Conservation (phyloP, 2,797 vertebrate species). For the Enteromius fasciolatus region DNA sequence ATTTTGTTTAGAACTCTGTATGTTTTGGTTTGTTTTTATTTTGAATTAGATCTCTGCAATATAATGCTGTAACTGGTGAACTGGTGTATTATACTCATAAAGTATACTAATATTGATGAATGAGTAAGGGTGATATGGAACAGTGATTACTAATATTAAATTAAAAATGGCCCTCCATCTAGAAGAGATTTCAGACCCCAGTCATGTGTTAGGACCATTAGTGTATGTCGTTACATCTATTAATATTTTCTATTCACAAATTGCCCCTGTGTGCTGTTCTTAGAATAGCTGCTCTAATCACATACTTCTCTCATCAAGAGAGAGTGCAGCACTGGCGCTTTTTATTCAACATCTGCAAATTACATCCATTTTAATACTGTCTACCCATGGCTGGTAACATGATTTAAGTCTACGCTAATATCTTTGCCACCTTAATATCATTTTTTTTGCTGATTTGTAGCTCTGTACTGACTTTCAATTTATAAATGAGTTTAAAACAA, state of each 20-base stretch:
- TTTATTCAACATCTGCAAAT: conserved; percentile 36
- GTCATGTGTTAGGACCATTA: conserved; percentile 33
- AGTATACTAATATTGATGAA: neutral
- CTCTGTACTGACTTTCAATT: conserved; percentile 17
- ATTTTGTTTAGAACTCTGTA: neutral
- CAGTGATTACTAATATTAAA: neutral
- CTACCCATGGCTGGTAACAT: neutral
- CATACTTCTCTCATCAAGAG: conserved; percentile 26
- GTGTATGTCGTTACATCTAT: conserved; percentile 22
- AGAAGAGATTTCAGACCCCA: neutral
- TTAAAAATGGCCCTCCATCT: neutral
- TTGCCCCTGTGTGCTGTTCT: conserved; percentile 20
- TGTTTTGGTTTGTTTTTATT: neutral
- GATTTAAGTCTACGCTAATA: conserved; percentile 23
- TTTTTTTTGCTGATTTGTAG: conserved; percentile 31
- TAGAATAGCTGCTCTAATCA: conserved; percentile 39
- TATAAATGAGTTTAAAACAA: conserved; percentile 20
- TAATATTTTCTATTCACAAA: conserved; percentile 43
- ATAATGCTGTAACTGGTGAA: neutral
- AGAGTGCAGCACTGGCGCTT: conserved; percentile 29
- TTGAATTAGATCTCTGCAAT: neutral
- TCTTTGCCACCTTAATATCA: neutral
- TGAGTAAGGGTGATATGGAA: neutral
- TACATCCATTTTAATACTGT: conserved; percentile 43
- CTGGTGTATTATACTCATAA: neutral